Base-by-base conservation (phyloP, 2,113 vertebrate genomes). In the Colinus virginianus region DNA sequence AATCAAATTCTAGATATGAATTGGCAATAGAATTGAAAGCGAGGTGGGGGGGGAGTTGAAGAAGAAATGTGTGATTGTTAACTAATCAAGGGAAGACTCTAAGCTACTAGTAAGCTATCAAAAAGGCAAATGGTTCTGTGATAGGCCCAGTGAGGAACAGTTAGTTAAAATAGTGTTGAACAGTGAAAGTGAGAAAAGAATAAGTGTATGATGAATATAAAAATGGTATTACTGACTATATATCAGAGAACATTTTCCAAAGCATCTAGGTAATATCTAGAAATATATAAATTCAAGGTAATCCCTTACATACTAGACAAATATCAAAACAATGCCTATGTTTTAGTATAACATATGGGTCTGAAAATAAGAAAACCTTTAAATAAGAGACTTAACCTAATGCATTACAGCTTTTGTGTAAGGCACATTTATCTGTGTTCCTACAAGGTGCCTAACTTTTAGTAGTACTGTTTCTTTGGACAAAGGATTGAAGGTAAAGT, bases 381-480 rank as follows among this genome's bases (percentile, higher is more conserved):
- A 68, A 64, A 66, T 22, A 26, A 13, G 7, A 80, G 62, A 63
- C 13, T 53, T 75, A 21, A 48, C 15, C 11, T 66, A 61, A 56
- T 20, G 40, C 2, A 5, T 22, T 6, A 8, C 1, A 40, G 12
- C 63, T 83, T 83, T 13, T 15, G 32, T 0, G 0, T 48, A 6
- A 43, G 51, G 25, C 16, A 8, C 13, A 2, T 62, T 11, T 23
- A 38, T 59, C 20, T 70, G 38, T 4, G 15, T 77, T 83, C 45
- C 64, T 28, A 49, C 48, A 67, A 74, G 9, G 11, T 30, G 59
- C 59, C 48, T 26, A 53, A 11, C 15, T 48, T 68, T 69, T 49
- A 53, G 38, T 53, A 17, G 9, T 20, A 34, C 6, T 7, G 15
- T 46, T 46, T 78, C 58, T n/a, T 70, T 25, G 32, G 36, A 58